Conservation (phyloP, 2,888 invertebrate genomes). For the Pammene fasciana region DNA sequence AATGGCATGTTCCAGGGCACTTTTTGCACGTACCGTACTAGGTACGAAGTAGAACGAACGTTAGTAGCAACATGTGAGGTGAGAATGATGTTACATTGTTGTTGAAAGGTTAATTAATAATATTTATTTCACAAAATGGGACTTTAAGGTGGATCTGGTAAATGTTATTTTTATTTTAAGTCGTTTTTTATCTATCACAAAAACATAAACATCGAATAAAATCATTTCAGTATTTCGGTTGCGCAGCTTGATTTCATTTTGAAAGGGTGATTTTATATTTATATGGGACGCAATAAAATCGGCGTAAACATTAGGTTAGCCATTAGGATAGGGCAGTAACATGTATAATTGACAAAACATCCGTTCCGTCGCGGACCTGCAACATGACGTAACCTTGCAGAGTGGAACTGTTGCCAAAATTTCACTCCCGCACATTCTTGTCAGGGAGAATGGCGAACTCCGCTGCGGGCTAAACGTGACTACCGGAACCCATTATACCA, state of each 20-base stretch:
- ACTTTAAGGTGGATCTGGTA: not conserved
- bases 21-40: conserved; percentile 8
- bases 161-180: not conserved
- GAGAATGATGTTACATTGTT: conserved; percentile 12
- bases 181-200: not conserved
- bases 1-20: conserved; percentile 15
- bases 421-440: conserved; percentile 51
- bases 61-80: not conserved
- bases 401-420: conserved; percentile 73
- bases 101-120: not conserved
- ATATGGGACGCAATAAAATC: not conserved
- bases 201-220: not conserved
- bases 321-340: conserved; percentile 20
- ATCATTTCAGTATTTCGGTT: too few species aligned
- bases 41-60: conserved; percentile 10
- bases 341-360: conserved; percentile 30
- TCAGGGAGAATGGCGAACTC: conserved; percentile 37
- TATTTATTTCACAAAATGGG: not conserved
- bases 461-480: conserved; percentile 42
- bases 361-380: conserved; percentile 65
- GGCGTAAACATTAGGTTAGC: conserved; percentile 2
- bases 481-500: conserved; percentile 21
- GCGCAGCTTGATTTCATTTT: too few species aligned
- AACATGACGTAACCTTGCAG: conserved; percentile 77
- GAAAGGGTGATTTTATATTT: too few species aligned